Evolutionary conservation across 2,797 vertebrate species (phyloP).

Genomic region (Remorina albescens): DNA sequence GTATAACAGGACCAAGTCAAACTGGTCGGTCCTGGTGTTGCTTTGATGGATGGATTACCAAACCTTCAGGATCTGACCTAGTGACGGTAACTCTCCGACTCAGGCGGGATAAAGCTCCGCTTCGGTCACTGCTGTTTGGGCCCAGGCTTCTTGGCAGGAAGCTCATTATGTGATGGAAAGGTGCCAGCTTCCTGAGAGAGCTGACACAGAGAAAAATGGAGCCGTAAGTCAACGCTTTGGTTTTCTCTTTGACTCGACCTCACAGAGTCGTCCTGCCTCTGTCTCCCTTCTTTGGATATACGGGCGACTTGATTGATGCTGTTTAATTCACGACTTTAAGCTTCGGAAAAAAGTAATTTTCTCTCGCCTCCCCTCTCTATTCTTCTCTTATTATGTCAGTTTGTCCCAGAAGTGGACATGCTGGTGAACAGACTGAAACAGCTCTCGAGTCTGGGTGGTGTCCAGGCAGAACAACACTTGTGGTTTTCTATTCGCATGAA

Average conservation of each 20-base stretch:
- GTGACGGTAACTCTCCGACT: slow-evolving; percentile 16
- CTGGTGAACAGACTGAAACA: slow-evolving; percentile 62
- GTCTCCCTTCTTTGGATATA: background rate
- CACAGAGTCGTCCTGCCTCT: slow-evolving; percentile 1
- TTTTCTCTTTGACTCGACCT: slow-evolving; percentile 20
- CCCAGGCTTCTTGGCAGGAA: slow-evolving; percentile 37
- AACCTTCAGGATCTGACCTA: slow-evolving; percentile 6
- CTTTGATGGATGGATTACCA: background rate
- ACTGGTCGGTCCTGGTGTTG: background rate
- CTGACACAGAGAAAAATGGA: slow-evolving; percentile 54
- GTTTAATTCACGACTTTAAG: slow-evolving; percentile 16
- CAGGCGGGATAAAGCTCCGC: slow-evolving; percentile 19
- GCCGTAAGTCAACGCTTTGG: slow-evolving; percentile 23
- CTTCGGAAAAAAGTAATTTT: background rate
- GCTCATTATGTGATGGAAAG: slow-evolving; percentile 55
- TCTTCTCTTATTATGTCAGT: slow-evolving; percentile 13
- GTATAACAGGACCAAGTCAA: background rate
- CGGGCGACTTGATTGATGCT: background rate
- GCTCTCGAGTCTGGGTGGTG: slow-evolving; percentile 79
- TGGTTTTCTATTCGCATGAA: slow-evolving; percentile 92
- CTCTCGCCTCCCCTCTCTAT: slow-evolving; percentile 10
- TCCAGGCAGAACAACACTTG: slow-evolving; percentile 89
- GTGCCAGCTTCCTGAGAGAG: slow-evolving; percentile 60
- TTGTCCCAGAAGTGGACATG: slow-evolving; percentile 39
- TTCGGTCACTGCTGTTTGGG: slow-evolving; percentile 42